Evolutionary conservation across 2,888 invertebrate species (phyloP), one percentile per base, ranked within the genome.

Genomic region (Ophion ventricosus): DNA sequence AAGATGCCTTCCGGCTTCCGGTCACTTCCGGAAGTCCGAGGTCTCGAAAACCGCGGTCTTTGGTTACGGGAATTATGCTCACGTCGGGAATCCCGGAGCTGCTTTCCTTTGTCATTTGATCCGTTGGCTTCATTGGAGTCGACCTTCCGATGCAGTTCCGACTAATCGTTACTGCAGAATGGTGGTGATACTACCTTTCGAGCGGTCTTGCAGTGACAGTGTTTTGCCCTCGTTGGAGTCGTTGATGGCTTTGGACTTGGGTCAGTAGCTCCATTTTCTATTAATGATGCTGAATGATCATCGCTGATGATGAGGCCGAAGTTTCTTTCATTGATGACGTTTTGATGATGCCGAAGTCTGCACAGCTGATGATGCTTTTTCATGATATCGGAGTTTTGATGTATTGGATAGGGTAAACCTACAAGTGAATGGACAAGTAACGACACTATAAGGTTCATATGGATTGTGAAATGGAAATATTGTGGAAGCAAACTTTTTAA

Each of bases 1-100:
- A 57, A 67, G 74, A 74, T 20, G 20, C 54, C 56, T 63, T 1
- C 57, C 43, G 43, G 64, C 78, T 40, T 69, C 69, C 69, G 29
- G 74, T 70, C 40, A 82, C 26, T n/a, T n/a, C n/a, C 66, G 66
- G 49, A 49, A 49, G 49, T 49, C 49, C 14, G 49, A 49, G 49
- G 49, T 14, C 49, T 49, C 17, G 49, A 49, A 49, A 49, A 14
- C 49, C 49, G 49, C 49, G 49, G 14, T 14, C 49, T 49, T 49
- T 49, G 4, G 17, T 17, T 49, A 2, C 49, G 49, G 49, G 49
- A 49, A 49, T 17, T 17, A 49, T 49, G 17, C 49, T 49, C 49
- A 14, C 49, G 49, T 17, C 17, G 49, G 49, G 49, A 49, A 49
- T n/a, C 20, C 7, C 57, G 20, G 57, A 57, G 23, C 57, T 57